Base-by-base conservation (phyloP, 2,888 invertebrate genomes). In the Nemoura dubitans region DNA sequence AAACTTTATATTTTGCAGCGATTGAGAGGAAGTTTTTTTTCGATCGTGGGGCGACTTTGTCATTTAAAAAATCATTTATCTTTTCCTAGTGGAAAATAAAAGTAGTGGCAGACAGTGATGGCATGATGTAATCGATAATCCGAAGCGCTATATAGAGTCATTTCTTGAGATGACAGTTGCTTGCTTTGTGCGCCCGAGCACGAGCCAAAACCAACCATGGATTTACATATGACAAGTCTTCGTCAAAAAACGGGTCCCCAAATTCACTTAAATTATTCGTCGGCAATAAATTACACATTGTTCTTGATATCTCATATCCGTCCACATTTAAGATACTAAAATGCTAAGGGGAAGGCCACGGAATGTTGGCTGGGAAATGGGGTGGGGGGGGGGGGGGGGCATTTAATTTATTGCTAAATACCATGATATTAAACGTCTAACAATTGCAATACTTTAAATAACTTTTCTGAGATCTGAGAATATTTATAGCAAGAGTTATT, bases 61-160 rank as follows among this genome's bases (percentile, higher is more conserved):
- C 59, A 59, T 59, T 59, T 59, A 59, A 59, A 59, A 59, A 59
- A 59, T 59, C 59, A 59, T 59, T 59, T 59, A 59, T 59, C 59
- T 59, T 59, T 6, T 21, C 59, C 2, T 59, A 1, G 59, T 10
- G 59, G 21, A 59, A 21, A 59, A 21, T 10, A 36, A 36, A 59
- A 59, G 21, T 21, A 10, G 6, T 21, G 59, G 21, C 3, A 7
- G 59, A 59, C 59, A 59, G 3, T 59, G 59, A 59, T 59, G 14
- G 59, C 59, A 21, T 10, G 3, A 21, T 1, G 21, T 21, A 59
- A 59, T 59, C 59, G 59, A 59, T 59, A 21, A 59, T 36, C 3
- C 36, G 5, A 10, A 36, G 36, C 3, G 36, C 36, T 3, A 36
- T 10, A 36, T 3, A 36, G 36, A 36, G 10, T 6, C 36, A 10